Conservation (phyloP, 1,140 invertebrate genomes). For the Drosophila nikananu region DNA sequence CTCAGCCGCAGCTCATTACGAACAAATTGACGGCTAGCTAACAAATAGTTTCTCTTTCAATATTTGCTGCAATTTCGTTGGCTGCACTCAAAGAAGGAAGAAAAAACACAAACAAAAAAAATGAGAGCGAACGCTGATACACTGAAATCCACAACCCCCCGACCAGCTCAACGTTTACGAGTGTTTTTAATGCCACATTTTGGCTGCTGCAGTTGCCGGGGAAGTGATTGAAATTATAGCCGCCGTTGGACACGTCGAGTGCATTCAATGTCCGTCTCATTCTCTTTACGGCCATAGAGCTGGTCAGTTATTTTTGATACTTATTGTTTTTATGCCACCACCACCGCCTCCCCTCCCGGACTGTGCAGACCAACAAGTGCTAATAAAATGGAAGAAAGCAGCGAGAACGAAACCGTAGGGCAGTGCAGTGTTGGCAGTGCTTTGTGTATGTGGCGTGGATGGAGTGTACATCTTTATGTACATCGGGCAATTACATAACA, state of each 20-base stretch:
- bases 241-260: constrained; percentile 54
- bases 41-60: constrained; percentile 66
- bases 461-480: constrained; percentile 33
- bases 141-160: constrained; percentile 32
- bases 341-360: neutral
- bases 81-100: constrained; percentile 30
- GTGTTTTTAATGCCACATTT: constrained; percentile 73
- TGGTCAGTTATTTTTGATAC: constrained; percentile 70
- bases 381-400: constrained; percentile 56
- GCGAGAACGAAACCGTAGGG: neutral
- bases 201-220: constrained; percentile 46
- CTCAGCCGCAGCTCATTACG: constrained; percentile 60
- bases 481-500: constrained; percentile 58
- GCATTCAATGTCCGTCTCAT: constrained; percentile 61
- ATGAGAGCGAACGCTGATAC: constrained; percentile 17
- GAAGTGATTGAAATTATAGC: constrained; percentile 73
- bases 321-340: constrained; percentile 67
- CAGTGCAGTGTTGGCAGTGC: constrained; percentile 11
- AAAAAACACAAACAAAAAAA: constrained; percentile 1
- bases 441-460: constrained; percentile 11
- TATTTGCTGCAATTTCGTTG: constrained; percentile 50
- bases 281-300: constrained; percentile 47
- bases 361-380: constrained; percentile 42
- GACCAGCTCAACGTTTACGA: constrained; percentile 52
- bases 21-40: constrained; percentile 65